Conservation (phyloP, 2,888 invertebrate genomes). For the Tigriopus californicus region DNA sequence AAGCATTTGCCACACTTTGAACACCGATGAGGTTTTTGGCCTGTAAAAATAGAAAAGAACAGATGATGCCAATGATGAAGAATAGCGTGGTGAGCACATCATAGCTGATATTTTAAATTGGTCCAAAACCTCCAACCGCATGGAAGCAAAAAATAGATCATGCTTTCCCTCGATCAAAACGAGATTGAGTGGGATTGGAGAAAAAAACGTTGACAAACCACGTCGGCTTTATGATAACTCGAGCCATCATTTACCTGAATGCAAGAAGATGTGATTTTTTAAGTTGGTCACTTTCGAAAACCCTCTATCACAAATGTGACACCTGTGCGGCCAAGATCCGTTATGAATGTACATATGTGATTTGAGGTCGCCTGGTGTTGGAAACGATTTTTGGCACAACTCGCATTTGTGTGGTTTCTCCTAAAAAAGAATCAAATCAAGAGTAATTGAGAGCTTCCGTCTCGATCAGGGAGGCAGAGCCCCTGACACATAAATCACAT, state of each 20-base stretch:
- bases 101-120: too few relatives aligned
- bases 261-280: slow-evolving; percentile 30
- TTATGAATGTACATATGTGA: slow-evolving; percentile 88
- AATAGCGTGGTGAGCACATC: too few relatives aligned
- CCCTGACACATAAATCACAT: background rate
- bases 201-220: background rate
- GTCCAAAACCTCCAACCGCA: background rate
- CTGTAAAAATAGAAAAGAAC: slow-evolving; percentile 2
- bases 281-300: slow-evolving; percentile 33
- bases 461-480: background rate
- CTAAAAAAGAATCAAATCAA: slow-evolving; percentile 31
- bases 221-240: background rate
- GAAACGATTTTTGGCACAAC: slow-evolving; percentile 83
- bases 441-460: background rate
- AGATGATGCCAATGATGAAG: background rate
- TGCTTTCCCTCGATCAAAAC: background rate
- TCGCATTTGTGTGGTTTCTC: slow-evolving; percentile 92
- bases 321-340: slow-evolving; percentile 33
- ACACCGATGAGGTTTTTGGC: slow-evolving; percentile 15
- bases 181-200: background rate
- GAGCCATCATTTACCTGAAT: slow-evolving; percentile 23
- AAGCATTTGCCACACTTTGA: slow-evolving; percentile 13
- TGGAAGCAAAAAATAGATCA: slow-evolving; percentile 1
- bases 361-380: slow-evolving; percentile 84
- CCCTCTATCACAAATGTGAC: slow-evolving; percentile 31